phyloP scores from a whole-genome alignment of 2,113 vertebrate genomes.

The Pristiophorus japonicus region DNA sequence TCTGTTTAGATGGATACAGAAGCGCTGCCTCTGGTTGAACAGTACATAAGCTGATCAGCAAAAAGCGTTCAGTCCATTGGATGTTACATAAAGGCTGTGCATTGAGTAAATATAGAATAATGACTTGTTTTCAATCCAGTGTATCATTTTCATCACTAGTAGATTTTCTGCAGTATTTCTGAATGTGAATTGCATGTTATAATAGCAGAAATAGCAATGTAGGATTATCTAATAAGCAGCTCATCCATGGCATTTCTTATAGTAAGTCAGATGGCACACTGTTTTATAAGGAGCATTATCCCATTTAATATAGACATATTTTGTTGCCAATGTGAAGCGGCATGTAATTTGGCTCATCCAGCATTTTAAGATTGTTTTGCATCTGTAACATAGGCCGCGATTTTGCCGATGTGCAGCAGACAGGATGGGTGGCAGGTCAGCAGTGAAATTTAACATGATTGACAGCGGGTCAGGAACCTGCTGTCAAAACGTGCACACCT shows the following conservation, averaged over 20 bases:
- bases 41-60: neutral
- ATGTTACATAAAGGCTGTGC: neutral
- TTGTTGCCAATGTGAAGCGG: neutral
- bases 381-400: neutral
- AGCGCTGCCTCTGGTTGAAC: neutral
- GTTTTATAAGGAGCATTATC: neutral
- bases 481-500: too few species aligned
- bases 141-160: neutral
- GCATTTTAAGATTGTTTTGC: neutral
- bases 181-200: neutral
- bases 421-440: too few species aligned
- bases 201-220: neutral
- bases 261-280: neutral
- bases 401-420: too few species aligned
- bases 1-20: neutral
- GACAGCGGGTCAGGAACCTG: too few species aligned
- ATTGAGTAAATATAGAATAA: neutral
- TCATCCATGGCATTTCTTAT: neutral
- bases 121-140: slow-evolving; percentile 10
- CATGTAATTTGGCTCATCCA: neutral
- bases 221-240: neutral
- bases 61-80: neutral
- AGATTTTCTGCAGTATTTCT: neutral
- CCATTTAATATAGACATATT: neutral
- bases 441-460: neutral